These are phyloP conservation scores for Alfaro cultratus DNA, from an alignment of 2,797 vertebrate species.

Conservation along the genomic window DNA sequence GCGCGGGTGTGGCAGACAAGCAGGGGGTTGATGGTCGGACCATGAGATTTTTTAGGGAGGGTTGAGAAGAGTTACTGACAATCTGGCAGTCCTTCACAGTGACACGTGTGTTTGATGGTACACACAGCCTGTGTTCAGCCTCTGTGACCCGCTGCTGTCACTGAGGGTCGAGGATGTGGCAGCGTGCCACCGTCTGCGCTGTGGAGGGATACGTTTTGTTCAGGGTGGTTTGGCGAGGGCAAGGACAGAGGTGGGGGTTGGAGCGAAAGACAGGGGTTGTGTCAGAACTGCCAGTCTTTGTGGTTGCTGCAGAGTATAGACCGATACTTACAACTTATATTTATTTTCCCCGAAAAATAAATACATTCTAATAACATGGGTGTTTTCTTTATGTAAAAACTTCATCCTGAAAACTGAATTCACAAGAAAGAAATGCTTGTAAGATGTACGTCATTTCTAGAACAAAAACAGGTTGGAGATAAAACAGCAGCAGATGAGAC, in stretches of 20 bases:
- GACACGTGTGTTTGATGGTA: constrained; percentile 71
- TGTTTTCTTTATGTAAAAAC: neutral
- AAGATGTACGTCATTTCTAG: constrained; percentile 26
- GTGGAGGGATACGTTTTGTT: constrained; percentile 53
- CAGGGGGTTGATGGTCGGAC: constrained; percentile 3
- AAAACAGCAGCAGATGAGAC: constrained; percentile 29
- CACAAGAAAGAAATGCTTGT: constrained; percentile 24
- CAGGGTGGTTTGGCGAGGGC: constrained; percentile 52
- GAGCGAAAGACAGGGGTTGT: constrained; percentile 50
- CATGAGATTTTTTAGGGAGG: constrained; percentile 62
- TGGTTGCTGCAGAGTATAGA: constrained; percentile 22
- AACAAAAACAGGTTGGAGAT: constrained; percentile 46
- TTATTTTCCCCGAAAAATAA: neutral
- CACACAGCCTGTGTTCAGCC: constrained; percentile 47
- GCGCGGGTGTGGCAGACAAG: neutral
- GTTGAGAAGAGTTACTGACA: constrained; percentile 70
- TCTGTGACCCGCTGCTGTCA: constrained; percentile 70
- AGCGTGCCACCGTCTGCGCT: constrained; percentile 63
- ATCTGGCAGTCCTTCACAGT: constrained; percentile 68
- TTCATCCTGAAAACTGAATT: constrained; percentile 5
- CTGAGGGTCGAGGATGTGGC: constrained; percentile 65
- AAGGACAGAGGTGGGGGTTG: constrained; percentile 38
- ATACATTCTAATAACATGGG: neutral
- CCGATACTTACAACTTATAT: constrained; percentile 10
- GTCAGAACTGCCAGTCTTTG: constrained; percentile 65